These are phyloP conservation scores for Phortica magna DNA, from an alignment of 2,888 invertebrate species.

Conservation along the genomic window DNA sequence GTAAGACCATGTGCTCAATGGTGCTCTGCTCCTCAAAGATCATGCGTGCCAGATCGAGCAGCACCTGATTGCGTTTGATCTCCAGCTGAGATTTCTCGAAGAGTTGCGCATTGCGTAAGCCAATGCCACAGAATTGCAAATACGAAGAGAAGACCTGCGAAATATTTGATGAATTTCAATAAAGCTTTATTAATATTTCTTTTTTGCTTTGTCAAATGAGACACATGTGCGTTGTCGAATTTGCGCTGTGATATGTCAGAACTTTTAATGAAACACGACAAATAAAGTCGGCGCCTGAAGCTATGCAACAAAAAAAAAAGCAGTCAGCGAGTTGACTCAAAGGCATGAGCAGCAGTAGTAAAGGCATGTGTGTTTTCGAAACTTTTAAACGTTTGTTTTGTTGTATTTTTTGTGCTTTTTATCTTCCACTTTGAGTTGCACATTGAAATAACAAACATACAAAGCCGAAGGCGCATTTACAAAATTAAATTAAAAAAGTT, in stretches of 20 bases:
- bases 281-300: neutral
- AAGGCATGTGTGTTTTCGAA: no score
- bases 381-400: no score
- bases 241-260: no score
- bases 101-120: slow-evolving; percentile 95
- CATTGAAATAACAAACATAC: neutral
- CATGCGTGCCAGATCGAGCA: slow-evolving; percentile 96
- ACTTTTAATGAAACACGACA: neutral
- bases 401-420: no score
- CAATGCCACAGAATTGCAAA: slow-evolving; percentile 97
- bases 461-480: neutral
- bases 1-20: slow-evolving; percentile 95
- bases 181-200: no score
- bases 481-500: neutral
- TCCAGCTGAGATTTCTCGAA: slow-evolving; percentile 97
- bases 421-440: no score
- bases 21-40: slow-evolving; percentile 98
- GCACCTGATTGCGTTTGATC: slow-evolving; percentile 95
- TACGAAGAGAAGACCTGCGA: slow-evolving; percentile 91
- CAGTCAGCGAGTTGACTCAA: no score
- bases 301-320: no score
- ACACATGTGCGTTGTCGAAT: no score
- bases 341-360: no score
- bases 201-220: no score
- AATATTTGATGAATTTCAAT: neutral